phyloP scores from a whole-genome alignment of 2,113 vertebrate genomes.

The Beaufortia kweichowensis region DNA sequence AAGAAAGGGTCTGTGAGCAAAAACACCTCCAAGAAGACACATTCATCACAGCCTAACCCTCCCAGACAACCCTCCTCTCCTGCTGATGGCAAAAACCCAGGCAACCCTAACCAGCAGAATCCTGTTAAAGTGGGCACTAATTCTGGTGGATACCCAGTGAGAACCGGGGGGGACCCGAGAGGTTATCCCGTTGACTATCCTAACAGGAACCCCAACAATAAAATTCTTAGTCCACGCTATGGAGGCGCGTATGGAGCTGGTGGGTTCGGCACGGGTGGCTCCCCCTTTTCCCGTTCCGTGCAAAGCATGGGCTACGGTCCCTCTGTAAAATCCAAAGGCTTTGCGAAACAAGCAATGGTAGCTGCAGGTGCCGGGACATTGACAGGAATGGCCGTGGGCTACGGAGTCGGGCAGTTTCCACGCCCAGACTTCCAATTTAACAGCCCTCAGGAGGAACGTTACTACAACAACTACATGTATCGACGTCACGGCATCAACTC shows the following conservation, averaged over 20 bases:
- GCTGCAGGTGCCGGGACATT: conserved; percentile 67
- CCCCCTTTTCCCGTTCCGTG: conserved; percentile 67
- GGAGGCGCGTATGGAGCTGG: conserved; percentile 63
- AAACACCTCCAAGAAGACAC: conserved; percentile 31
- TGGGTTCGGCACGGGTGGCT: conserved; percentile 60
- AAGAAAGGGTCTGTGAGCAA: conserved; percentile 46
- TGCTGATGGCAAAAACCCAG: conserved; percentile 34
- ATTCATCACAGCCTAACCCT: conserved; percentile 57
- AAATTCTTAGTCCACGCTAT: conserved; percentile 68
- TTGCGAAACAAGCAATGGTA: conserved; percentile 64
- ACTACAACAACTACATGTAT: conserved; percentile 76
- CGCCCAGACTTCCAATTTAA: conserved; percentile 66
- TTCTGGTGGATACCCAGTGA: conserved; percentile 46
- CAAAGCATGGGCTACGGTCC: conserved; percentile 60
- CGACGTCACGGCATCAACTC: conserved; percentile 60
- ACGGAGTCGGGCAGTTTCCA: conserved; percentile 69
- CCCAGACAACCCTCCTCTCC: conserved; percentile 57
- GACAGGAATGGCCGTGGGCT: conserved; percentile 72
- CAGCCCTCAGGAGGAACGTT: conserved; percentile 64
- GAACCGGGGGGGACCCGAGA: conserved; percentile 50
- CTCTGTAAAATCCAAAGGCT: conserved; percentile 66
- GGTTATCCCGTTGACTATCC: conserved; percentile 62
- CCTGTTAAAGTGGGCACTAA: conserved; percentile 41
- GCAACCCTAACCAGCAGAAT: conserved; percentile 52
- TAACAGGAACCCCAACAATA: conserved; percentile 75